Percentiles rank a stretch among this genome's conserved stretches.
These are phyloP conservation scores for Drosophila neotestacea DNA, from an alignment of 2,888 invertebrate species.

Conservation along the genomic window DNA sequence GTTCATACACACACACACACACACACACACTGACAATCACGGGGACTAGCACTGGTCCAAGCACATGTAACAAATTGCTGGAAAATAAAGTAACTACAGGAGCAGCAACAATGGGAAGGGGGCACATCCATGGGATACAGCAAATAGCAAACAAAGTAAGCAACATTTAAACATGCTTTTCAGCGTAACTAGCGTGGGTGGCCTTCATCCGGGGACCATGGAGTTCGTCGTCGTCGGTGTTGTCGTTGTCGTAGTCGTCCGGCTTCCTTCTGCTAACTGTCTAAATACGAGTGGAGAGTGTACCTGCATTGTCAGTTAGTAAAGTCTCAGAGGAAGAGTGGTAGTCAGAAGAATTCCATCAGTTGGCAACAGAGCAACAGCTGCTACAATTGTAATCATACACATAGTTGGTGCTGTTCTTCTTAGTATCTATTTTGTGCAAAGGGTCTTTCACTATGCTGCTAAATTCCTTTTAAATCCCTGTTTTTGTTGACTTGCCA, in stretches of 20 bases:
- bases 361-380: constrained; percentile 41
- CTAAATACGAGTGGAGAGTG: constrained; percentile 13
- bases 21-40: neutral
- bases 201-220: constrained; percentile 23
- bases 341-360: constrained; percentile 24
- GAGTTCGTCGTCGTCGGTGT: neutral
- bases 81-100: constrained; percentile 62
- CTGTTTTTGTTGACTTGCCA: constrained; percentile 18
- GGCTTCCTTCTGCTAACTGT: constrained; percentile 2
- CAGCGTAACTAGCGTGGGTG: constrained; percentile 75
- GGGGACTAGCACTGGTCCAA: constrained; percentile 8
- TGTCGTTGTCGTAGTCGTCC: neutral
- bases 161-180: constrained; percentile 75
- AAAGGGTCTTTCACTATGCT: constrained; percentile 1
- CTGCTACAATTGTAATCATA: constrained; percentile 17
- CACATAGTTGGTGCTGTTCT: constrained; percentile 1
- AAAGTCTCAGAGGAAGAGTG: constrained; percentile 26
- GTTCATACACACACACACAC: constrained; percentile 17
- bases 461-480: constrained; percentile 33
- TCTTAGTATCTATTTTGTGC: constrained; percentile 1
- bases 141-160: constrained; percentile 73
- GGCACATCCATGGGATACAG: constrained; percentile 38
- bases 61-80: constrained; percentile 67
- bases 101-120: constrained; percentile 12
- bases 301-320: constrained; percentile 31